Conservation (phyloP, 2,888 invertebrate species). For the Andrena marginata region DNA sequence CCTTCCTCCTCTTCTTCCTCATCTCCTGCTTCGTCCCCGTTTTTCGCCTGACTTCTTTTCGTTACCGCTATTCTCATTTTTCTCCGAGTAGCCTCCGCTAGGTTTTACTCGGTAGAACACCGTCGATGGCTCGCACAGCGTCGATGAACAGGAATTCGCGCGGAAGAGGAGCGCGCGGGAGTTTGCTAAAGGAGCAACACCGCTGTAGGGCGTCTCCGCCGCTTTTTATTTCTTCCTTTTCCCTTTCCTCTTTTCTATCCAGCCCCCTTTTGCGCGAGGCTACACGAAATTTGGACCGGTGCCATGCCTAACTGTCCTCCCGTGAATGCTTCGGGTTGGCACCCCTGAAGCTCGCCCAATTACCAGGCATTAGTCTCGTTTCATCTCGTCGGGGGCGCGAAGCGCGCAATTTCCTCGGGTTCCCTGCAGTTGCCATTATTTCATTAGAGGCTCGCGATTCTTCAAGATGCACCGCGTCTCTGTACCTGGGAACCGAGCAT, state of each 20-base stretch:
- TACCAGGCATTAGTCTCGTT: constrained; percentile 65
- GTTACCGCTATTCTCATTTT: constrained; percentile 22
- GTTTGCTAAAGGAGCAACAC: constrained; percentile 8
- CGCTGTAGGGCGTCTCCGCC: background rate
- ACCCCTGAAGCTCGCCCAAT: constrained; percentile 58
- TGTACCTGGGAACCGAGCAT: background rate
- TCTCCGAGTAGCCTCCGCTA: constrained; percentile 1
- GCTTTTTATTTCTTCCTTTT: constrained; percentile 9
- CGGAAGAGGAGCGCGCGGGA: constrained; percentile 2
- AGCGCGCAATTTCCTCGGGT: constrained; percentile 45
- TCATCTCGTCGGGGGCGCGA: constrained; percentile 52
- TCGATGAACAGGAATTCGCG: constrained; percentile 20
- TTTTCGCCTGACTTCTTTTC: constrained; percentile 25
- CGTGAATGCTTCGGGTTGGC: constrained; percentile 45
- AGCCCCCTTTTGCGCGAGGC: constrained; percentile 25
- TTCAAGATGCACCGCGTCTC: constrained; percentile 19
- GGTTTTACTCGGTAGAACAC: background rate
- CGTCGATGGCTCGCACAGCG: background rate
- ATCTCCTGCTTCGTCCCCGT: constrained; percentile 23
- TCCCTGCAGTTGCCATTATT: constrained; percentile 35
- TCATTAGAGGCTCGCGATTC: constrained; percentile 32
- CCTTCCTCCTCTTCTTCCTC: constrained; percentile 26
- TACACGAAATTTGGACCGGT: constrained; percentile 63
- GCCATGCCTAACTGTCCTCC: constrained; percentile 64
- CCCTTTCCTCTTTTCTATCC: constrained; percentile 19